A percentile compares a stretch with the other conserved stretches of the same genome.
Evolutionary conservation across 2,888 invertebrate genomes (phyloP).

Genomic region (Villa cingulata): DNA sequence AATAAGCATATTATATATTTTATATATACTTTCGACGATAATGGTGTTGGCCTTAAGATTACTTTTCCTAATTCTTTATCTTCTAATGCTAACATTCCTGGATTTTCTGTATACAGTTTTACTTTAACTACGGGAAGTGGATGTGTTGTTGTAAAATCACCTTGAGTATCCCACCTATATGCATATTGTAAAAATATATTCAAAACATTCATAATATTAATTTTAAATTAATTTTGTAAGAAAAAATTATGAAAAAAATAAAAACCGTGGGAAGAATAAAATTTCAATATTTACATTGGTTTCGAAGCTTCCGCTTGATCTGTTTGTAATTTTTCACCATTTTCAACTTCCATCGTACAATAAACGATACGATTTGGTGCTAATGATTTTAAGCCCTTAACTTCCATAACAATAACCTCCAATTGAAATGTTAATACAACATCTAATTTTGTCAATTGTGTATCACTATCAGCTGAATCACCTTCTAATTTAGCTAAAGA

Average conservation of each 20-base stretch:
- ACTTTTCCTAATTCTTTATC: constrained; percentile 97
- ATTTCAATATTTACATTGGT: constrained; percentile 61
- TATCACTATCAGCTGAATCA: constrained; percentile 90
- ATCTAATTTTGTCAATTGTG: constrained; percentile 93
- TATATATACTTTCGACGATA: constrained; percentile 61
- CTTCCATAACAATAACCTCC: constrained; percentile 98
- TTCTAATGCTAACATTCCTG: constrained; percentile 93
- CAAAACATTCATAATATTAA: neutral
- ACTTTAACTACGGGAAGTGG: constrained; percentile 95
- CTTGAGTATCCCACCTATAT: constrained; percentile 97
- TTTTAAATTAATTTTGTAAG: neutral
- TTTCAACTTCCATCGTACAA: constrained; percentile 99
- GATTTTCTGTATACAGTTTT: constrained; percentile 94
- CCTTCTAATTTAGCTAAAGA: constrained; percentile 86
- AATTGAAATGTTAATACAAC: constrained; percentile 93
- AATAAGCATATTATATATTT: neutral
- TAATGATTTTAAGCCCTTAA: constrained; percentile 91
- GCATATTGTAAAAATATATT: neutral
- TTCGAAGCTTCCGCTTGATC: constrained; percentile 99
- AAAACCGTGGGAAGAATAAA: neutral
- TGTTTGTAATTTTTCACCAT: constrained; percentile 95
- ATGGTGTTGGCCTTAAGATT: constrained; percentile 69
- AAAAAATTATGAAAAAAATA: neutral
- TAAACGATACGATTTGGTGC: constrained; percentile 96
- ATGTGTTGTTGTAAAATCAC: constrained; percentile 96